Percentiles rank a stretch among this genome's conserved stretches.
Evolutionary conservation across 2,888 invertebrate genomes (phyloP).

Genomic region (Drosophila borborema): DNA sequence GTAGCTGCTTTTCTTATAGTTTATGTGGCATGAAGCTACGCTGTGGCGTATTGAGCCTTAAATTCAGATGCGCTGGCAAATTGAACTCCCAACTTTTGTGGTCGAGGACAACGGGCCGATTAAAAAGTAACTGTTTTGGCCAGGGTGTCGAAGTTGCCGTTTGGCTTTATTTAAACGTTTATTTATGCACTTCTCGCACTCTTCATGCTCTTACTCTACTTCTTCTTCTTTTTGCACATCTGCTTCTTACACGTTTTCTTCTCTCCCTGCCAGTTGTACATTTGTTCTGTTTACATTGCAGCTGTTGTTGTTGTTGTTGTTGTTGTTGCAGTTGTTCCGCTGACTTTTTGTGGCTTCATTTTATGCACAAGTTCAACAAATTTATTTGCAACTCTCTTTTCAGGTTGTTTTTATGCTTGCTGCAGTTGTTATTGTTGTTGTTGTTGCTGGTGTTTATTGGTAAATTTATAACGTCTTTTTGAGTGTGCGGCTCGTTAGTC

Average conservation of each 20-base stretch:
- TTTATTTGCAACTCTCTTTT: slow-evolving; percentile 65
- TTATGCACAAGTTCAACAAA: slow-evolving; percentile 65
- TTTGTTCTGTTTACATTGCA: slow-evolving; percentile 53
- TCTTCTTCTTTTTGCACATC: neutral
- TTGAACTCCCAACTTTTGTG: slow-evolving; percentile 55
- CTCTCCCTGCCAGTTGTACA: slow-evolving; percentile 27
- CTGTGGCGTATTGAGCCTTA: slow-evolving; percentile 64
- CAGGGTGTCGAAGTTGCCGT: slow-evolving; percentile 70
- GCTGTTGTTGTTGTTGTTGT: slow-evolving; percentile 38
- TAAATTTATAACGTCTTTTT: slow-evolving; percentile 67
- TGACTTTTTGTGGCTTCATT: slow-evolving; percentile 62
- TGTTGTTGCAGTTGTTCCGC: slow-evolving; percentile 21
- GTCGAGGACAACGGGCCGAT: slow-evolving; percentile 54
- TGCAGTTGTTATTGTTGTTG: slow-evolving; percentile 12
- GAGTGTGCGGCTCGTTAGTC: slow-evolving; percentile 64
- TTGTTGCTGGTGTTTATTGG: slow-evolving; percentile 61
- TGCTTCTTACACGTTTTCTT: slow-evolving; percentile 5
- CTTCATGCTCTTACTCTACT: slow-evolving; percentile 1
- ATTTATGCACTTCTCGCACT: slow-evolving; percentile 65
- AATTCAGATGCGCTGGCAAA: slow-evolving; percentile 71
- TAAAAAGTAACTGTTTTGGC: slow-evolving; percentile 75
- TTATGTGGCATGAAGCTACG: slow-evolving; percentile 71
- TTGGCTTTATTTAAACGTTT: slow-evolving; percentile 73
- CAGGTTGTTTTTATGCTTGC: slow-evolving; percentile 16
- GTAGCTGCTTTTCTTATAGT: slow-evolving; percentile 72